Evolutionary conservation across 2,113 vertebrate genomes (phyloP).

Genomic region (Callorhinus ursinus): DNA sequence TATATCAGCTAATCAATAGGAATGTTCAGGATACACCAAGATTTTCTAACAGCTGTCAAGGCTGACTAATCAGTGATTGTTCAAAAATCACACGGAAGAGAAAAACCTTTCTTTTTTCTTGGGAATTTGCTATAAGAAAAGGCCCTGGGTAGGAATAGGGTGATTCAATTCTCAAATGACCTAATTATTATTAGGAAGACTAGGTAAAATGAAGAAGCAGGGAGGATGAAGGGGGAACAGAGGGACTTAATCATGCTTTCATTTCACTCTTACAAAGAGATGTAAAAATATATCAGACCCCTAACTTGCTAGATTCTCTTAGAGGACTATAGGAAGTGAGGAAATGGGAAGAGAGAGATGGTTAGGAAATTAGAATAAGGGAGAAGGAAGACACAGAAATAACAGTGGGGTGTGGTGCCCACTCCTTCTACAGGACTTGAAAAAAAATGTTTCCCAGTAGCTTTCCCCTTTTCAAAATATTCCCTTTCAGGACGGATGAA

Average conservation of each 20-base stretch:
- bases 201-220: conserved; percentile 48
- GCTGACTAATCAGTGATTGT: conserved; percentile 80
- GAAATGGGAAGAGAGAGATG: not conserved
- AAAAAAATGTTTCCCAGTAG: conserved; percentile 23
- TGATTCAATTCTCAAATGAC: conserved; percentile 76
- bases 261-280: conserved; percentile 60
- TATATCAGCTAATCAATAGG: conserved; percentile 84
- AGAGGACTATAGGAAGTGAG: not conserved
- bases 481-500: not conserved
- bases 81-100: conserved; percentile 79
- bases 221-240: not conserved
- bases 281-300: conserved; percentile 57
- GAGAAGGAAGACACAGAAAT: conserved; percentile 17
- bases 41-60: conserved; percentile 84
- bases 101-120: conserved; percentile 78
- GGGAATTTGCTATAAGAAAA: conserved; percentile 74
- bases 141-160: conserved; percentile 50
- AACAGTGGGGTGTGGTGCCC: not conserved
- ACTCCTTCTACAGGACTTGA: not conserved
- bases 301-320: conserved; percentile 56
- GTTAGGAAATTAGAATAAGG: conserved; percentile 46
- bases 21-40: conserved; percentile 76
- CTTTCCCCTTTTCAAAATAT: conserved; percentile 52
- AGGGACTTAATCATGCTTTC: conserved; percentile 75
- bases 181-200: conserved; percentile 81